Evolutionary conservation across 1,140 invertebrate genomes (phyloP).

Genomic region (Scylla paramamosain): DNA sequence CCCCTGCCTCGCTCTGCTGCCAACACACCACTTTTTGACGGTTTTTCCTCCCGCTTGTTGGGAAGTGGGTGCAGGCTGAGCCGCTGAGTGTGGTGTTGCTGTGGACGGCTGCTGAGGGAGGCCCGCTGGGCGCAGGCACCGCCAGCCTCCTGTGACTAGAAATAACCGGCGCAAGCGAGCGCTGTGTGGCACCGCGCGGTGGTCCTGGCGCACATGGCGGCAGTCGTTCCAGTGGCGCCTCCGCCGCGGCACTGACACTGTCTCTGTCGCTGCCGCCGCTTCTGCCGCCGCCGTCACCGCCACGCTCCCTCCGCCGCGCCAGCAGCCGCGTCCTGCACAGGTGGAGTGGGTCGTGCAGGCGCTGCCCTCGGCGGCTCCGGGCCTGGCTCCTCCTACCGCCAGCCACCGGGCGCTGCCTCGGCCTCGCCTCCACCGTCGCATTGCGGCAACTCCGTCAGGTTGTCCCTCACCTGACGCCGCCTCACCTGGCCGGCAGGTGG

Average conservation of each 20-base stretch:
- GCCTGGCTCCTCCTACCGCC: conserved; percentile 23
- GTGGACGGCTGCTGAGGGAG: background rate
- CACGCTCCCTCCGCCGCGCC: conserved; percentile 46
- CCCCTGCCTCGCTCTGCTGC: conserved; percentile 23
- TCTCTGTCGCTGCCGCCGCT: conserved; percentile 60
- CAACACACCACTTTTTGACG: background rate
- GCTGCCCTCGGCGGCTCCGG: conserved; percentile 4
- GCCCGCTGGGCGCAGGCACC: conserved; percentile 39
- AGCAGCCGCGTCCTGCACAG: conserved; percentile 13
- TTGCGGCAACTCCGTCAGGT: conserved; percentile 51
- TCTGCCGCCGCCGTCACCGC: conserved; percentile 57
- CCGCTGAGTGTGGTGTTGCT: background rate
- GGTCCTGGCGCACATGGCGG: conserved; percentile 64
- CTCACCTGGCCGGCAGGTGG: conserved; percentile 46
- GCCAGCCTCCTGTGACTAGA: conserved; percentile 8
- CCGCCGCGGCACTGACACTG: conserved; percentile 68
- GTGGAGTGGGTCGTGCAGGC: background rate
- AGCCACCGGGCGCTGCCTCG: conserved; percentile 35
- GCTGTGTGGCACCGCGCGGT: conserved; percentile 44
- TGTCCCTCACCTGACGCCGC: conserved; percentile 41
- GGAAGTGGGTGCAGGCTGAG: background rate
- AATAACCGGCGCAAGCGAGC: conserved; percentile 55
- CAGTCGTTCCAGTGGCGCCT: conserved; percentile 71
- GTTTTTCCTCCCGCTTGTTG: background rate
- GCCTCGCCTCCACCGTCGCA: conserved; percentile 53